Evolutionary conservation across 30 jellyfish, hydroid and myxozoan genomes (phyloP).

Genomic region (Euphysa ruthae): DNA sequence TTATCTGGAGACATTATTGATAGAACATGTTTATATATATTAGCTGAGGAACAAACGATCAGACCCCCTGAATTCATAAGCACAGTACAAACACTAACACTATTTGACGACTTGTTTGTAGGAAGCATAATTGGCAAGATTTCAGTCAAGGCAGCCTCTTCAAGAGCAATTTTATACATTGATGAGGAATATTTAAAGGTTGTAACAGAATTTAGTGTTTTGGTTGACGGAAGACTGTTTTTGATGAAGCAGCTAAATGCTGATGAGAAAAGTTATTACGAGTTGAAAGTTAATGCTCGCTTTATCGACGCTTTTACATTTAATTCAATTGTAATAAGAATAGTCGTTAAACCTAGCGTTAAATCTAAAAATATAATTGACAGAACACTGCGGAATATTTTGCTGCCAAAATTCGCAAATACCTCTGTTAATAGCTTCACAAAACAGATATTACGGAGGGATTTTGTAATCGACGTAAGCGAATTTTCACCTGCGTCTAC

Average conservation of each 20-base stretch:
- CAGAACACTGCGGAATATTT: not conserved
- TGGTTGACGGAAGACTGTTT: constrained; percentile 18
- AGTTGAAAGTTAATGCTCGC: constrained; percentile 18
- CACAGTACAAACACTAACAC: constrained; percentile 1
- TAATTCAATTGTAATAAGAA: constrained; percentile 8
- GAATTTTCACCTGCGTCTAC: constrained; percentile 27
- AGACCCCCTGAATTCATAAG: constrained; percentile 11
- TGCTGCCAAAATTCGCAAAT: not conserved
- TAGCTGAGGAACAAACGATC: not conserved
- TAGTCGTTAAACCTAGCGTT: not conserved
- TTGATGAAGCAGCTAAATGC: constrained; percentile 6
- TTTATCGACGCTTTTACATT: not conserved
- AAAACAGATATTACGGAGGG: not conserved
- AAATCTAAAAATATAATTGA: not conserved
- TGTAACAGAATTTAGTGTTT: constrained; percentile 15
- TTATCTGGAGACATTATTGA: constrained; percentile 9
- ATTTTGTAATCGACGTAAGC: not conserved
- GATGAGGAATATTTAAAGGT: not conserved
- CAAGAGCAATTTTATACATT: not conserved
- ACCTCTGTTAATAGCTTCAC: not conserved
- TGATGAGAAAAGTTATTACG: not conserved
- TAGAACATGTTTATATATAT: not conserved
- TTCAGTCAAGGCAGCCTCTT: not conserved
- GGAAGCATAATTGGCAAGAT: constrained; percentile 22
- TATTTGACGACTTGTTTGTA: constrained; percentile 11